Conservation (phyloP, 2,888 invertebrate species). For the Alviniconcha strummeri region DNA sequence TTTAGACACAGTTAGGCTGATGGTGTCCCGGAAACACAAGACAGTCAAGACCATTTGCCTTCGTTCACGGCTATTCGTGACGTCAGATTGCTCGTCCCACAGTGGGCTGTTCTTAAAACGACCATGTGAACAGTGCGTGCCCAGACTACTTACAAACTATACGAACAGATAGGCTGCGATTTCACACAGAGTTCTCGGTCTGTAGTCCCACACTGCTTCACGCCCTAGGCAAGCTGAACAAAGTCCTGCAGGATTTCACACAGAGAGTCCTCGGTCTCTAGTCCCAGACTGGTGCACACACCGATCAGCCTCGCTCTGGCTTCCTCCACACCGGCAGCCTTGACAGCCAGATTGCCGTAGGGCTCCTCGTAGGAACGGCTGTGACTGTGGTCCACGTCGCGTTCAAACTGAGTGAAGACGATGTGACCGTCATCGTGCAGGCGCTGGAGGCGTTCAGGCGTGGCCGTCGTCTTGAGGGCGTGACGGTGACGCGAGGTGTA, state of each 20-base stretch:
- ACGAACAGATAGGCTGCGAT: no score
- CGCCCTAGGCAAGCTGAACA: background rate
- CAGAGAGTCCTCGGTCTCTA: conserved; percentile 19
- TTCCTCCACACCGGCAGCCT: background rate
- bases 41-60: no score
- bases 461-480: conserved; percentile 16
- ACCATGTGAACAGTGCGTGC: no score
- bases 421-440: conserved; percentile 17
- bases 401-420: conserved; percentile 11
- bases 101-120: no score
- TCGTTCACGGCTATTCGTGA: no score
- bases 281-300: conserved; percentile 9
- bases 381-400: background rate
- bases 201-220: no score
- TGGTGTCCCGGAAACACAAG: no score
- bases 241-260: conserved; percentile 4
- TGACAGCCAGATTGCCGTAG: conserved; percentile 20
- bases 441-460: background rate
- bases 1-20: no score
- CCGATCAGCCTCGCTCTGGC: conserved; percentile 9
- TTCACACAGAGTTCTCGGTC: no score
- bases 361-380: background rate
- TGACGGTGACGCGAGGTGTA: conserved; percentile 14
- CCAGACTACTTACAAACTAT: no score
- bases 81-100: no score